Evolutionary conservation across 2,797 vertebrate species (phyloP).

Genomic region (Pseudomugil tenellus): DNA sequence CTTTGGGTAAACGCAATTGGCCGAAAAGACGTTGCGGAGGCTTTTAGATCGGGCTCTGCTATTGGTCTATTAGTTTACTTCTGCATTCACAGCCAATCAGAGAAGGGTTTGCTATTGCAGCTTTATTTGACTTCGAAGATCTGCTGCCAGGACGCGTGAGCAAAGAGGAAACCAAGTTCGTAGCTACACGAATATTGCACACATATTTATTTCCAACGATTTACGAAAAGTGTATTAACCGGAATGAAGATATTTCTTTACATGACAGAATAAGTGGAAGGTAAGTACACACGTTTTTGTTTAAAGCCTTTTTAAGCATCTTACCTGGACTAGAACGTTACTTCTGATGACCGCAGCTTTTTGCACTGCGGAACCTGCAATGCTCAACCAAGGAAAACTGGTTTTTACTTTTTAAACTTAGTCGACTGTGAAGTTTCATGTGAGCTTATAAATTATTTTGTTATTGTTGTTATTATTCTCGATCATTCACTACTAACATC

Average conservation of each 20-base stretch:
- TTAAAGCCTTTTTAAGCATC: not conserved
- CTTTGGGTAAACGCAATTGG: slow-evolving; percentile 65
- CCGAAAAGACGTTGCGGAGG: not conserved
- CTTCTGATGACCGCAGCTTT: slow-evolving; percentile 54
- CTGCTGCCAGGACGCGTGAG: slow-evolving; percentile 29
- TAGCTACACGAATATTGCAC: not conserved
- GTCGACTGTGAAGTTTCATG: not conserved
- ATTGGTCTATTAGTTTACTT: slow-evolving; percentile 58
- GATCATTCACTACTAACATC: not conserved
- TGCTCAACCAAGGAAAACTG: not conserved
- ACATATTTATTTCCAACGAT: not conserved
- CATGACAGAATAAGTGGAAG: not conserved
- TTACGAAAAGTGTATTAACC: not conserved
- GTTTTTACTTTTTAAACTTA: not conserved
- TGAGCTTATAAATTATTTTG: not conserved
- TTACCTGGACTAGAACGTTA: slow-evolving; percentile 4
- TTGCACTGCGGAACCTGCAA: slow-evolving; percentile 44
- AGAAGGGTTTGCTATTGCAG: slow-evolving; percentile 53
- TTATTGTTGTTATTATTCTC: not conserved
- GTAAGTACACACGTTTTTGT: slow-evolving; percentile 44
- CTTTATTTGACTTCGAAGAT: slow-evolving; percentile 82
- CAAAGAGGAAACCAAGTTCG: not conserved
- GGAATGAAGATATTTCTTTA: not conserved
- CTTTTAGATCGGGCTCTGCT: not conserved
- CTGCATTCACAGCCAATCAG: slow-evolving; percentile 68